Conservation (phyloP, 2,888 invertebrate species). For the Phyllotreta striolata region DNA sequence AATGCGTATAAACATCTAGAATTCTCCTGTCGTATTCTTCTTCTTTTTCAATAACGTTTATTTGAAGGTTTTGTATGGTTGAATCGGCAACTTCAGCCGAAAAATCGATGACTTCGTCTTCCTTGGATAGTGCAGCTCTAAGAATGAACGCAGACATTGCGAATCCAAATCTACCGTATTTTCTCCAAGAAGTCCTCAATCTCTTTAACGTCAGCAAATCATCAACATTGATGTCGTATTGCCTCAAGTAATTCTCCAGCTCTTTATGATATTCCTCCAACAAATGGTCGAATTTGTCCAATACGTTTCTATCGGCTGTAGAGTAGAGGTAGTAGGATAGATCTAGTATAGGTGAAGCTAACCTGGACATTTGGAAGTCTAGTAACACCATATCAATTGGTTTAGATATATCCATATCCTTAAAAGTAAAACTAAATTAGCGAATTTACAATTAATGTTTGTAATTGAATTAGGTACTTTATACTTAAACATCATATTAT, state of each 20-base stretch:
- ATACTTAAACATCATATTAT: slow-evolving; percentile 54
- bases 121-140: slow-evolving; percentile 42
- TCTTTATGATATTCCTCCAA: slow-evolving; percentile 46
- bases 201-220: slow-evolving; percentile 42
- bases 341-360: slow-evolving; percentile 48
- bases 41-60: slow-evolving; percentile 38
- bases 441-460: too few relatives aligned
- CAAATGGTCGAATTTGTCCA: slow-evolving; percentile 46
- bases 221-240: slow-evolving; percentile 41
- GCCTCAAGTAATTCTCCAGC: slow-evolving; percentile 41
- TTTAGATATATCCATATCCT: slow-evolving; percentile 40
- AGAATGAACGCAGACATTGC: slow-evolving; percentile 43
- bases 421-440: not conserved
- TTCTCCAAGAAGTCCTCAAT: slow-evolving; percentile 46
- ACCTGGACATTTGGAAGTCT: slow-evolving; percentile 49
- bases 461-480: slow-evolving; percentile 40
- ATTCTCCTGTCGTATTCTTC: slow-evolving; percentile 29
- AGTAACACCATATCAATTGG: slow-evolving; percentile 48
- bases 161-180: slow-evolving; percentile 45
- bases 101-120: slow-evolving; percentile 43
- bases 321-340: slow-evolving; percentile 50
- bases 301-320: slow-evolving; percentile 40
- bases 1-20: slow-evolving; percentile 20
- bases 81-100: slow-evolving; percentile 37
- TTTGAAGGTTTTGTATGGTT: slow-evolving; percentile 25